A percentile compares a stretch with the other conserved stretches of the same genome.
Conservation (phyloP, 2,797 vertebrate genomes). For the Aotus griseimembra region DNA sequence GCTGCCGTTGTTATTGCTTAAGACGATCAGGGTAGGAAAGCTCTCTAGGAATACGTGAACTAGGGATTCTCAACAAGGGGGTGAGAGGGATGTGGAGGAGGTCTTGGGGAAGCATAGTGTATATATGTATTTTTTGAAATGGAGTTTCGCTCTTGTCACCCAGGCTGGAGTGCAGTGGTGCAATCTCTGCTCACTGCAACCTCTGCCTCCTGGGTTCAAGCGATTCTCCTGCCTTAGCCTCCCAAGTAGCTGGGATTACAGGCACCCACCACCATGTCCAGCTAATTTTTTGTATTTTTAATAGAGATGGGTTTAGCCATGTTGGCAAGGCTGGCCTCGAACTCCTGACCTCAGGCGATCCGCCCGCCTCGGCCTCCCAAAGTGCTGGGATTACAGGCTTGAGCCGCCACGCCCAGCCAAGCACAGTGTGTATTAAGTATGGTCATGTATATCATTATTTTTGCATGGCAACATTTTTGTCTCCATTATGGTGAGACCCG, state of each 20-base stretch:
- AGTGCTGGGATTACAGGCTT: background rate
- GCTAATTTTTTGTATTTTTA: background rate
- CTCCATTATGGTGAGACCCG: background rate
- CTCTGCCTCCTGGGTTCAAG: background rate
- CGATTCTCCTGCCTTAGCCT: background rate
- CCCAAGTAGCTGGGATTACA: background rate
- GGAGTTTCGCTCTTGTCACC: background rate
- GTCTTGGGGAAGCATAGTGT: background rate
- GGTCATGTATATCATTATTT: background rate
- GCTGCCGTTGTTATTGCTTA: background rate
- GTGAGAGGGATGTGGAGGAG: background rate
- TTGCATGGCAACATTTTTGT: slow-evolving; percentile 20
- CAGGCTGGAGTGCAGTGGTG: background rate
- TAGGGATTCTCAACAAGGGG: background rate
- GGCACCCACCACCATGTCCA: no score
- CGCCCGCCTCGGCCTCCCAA: background rate
- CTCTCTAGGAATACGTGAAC: background rate
- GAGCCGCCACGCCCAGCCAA: background rate
- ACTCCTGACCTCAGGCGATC: background rate
- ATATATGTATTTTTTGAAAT: background rate
- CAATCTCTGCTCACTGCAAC: background rate
- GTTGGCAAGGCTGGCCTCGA: background rate
- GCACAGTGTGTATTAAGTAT: background rate
- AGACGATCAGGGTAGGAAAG: background rate
- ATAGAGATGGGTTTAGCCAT: background rate